Evolutionary conservation across 2,113 vertebrate genomes (phyloP), one percentile per base, ranked within the genome.

Genomic region (Pseudolaguvia tuberculata): DNA sequence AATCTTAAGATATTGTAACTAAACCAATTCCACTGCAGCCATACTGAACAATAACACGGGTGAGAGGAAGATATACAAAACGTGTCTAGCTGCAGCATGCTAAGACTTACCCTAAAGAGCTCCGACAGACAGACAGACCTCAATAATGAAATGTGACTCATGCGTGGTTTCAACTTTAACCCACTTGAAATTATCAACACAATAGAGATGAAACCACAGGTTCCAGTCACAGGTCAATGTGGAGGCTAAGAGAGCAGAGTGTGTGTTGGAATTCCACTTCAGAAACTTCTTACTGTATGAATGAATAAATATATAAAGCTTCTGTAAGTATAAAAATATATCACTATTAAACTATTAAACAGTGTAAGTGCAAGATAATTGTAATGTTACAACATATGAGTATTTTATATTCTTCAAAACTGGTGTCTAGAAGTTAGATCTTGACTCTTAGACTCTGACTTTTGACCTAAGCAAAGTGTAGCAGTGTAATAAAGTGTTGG

Each of bases 41-140:
- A 13, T 39, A n/a, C 18, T 39, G 58, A 39, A 62, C 31, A 21
- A 61, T 61, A n/a, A 42, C 3, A 35, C 31, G 31, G 5, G 59
- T 62, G 31, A 63, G n/a, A 3, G n/a, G 20, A 21, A 20, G 42
- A 21, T 14, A 63, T 63, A 63, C 20, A 4, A 11, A 53, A 56
- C 31, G 50, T 63, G 48, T 75, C 56, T 74, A 67, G 68, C 51
- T 21, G 63, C 70, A 62, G 23, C 50, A 9, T 42, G n/a, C 56
- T 74, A 66, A 69, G 50, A 65, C 57, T 55, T 15, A 65, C 56
- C 51, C 50, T 63, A 65, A 63, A 79, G 53, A 50, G 68, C 57
- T 78, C 73, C 62, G 77, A 68, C 48, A 70, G 68, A 56, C 72
- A 62, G 42, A 75, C 72, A 63, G 45, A 75, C 63, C 69, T 47